Evolutionary conservation across 2,113 vertebrate species (phyloP).

Genomic region (Arothron firmamentum): DNA sequence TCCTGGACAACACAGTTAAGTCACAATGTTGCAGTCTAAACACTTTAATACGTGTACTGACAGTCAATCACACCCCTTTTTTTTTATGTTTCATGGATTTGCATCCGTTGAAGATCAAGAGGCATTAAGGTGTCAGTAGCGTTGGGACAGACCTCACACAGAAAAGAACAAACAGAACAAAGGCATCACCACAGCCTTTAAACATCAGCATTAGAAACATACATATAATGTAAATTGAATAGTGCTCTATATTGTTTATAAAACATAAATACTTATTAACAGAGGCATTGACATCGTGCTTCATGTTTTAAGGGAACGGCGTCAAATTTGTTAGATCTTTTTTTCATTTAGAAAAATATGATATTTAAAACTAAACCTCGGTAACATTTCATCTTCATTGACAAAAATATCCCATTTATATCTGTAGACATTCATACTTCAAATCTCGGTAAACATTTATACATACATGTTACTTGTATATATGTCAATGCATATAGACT

Average conservation of each 20-base stretch:
- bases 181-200: conserved; percentile 53
- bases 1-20: conserved; percentile 35
- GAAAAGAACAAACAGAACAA: conserved; percentile 62
- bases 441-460: conserved; percentile 73
- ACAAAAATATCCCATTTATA: conserved; percentile 77
- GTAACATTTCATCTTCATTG: conserved; percentile 71
- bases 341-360: conserved; percentile 78
- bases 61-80: conserved; percentile 41
- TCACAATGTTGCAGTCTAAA: conserved; percentile 24
- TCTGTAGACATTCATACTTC: conserved; percentile 77
- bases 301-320: conserved; percentile 68
- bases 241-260: conserved; percentile 71
- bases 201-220: conserved; percentile 63
- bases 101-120: conserved; percentile 34
- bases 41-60: conserved; percentile 51
- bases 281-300: conserved; percentile 74
- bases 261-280: conserved; percentile 74
- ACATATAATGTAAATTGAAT: conserved; percentile 65
- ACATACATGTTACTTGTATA: conserved; percentile 67
- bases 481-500: conserved; percentile 68
- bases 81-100: conserved; percentile 17
- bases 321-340: conserved; percentile 55
- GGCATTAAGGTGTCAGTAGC: conserved; percentile 71
- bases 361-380: conserved; percentile 70
- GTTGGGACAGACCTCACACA: conserved; percentile 71